These are phyloP conservation scores for mouse (Mus musculus) DNA, from an alignment of 2,113 vertebrate genomes.

Conservation along the genomic window GRCm39 chr5:41713501-41714000, in stretches of 20 bases:
- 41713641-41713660: background rate
- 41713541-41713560: too few relatives aligned
- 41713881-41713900: background rate
- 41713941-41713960: background rate
- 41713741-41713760: too few relatives aligned
- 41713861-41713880: background rate
- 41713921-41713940: background rate
- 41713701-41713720: background rate
- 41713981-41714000: conserved; percentile 16
- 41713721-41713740: background rate
- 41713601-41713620: background rate
- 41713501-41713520: background rate
- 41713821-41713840: background rate
- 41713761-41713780: background rate
- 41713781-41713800: background rate
- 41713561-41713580: background rate
- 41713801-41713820: background rate
- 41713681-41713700: background rate
- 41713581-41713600: background rate
- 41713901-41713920: background rate
- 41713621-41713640: background rate
- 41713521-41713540: too few relatives aligned
- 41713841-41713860: background rate
- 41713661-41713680: background rate
- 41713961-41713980: background rate